Conservation (phyloP, 2,888 invertebrate genomes). For the Tigriopus californicus region DNA sequence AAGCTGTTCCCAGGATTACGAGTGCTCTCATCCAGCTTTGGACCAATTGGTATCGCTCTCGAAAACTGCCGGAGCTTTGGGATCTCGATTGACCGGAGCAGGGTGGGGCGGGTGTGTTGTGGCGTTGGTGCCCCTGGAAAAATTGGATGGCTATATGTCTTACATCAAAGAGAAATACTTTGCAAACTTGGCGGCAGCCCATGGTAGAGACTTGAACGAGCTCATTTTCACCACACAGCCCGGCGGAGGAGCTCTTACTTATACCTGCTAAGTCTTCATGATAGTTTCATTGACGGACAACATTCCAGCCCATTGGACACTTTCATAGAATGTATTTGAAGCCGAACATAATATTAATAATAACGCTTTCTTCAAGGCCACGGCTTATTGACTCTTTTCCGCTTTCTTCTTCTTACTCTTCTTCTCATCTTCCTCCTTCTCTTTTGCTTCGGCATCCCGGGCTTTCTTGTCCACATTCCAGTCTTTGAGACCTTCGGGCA, state of each 20-base stretch:
- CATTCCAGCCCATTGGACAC: too few species aligned
- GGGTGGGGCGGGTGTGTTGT: slow-evolving; percentile 98
- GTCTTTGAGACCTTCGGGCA: slow-evolving; percentile 83
- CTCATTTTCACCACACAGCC: slow-evolving; percentile 50
- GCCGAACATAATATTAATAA: too few species aligned
- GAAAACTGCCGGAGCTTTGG: slow-evolving; percentile 41
- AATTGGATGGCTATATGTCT: slow-evolving; percentile 45
- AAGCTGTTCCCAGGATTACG: slow-evolving; percentile 64
- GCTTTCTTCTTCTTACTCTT: too few species aligned
- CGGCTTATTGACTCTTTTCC: too few species aligned
- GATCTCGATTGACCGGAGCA: slow-evolving; percentile 86
- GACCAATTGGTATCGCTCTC: slow-evolving; percentile 61
- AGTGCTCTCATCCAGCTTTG: slow-evolving; percentile 76
- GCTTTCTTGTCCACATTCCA: slow-evolving; percentile 49
- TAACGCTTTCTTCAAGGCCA: too few species aligned
- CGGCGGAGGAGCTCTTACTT: slow-evolving; percentile 26
- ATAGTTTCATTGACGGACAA: neutral
- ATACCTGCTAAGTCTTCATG: neutral
- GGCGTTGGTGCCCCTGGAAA: slow-evolving; percentile 49
- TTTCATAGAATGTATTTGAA: too few species aligned
- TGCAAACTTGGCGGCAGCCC: slow-evolving; percentile 31
- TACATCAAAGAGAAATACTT: slow-evolving; percentile 51
- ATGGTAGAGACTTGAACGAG: slow-evolving; percentile 33
- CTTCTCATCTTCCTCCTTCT: too few species aligned
- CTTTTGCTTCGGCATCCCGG: neutral